phyloP scores from a whole-genome alignment of 2,113 vertebrate genomes.

The Puntigrus tetrazona region DNA sequence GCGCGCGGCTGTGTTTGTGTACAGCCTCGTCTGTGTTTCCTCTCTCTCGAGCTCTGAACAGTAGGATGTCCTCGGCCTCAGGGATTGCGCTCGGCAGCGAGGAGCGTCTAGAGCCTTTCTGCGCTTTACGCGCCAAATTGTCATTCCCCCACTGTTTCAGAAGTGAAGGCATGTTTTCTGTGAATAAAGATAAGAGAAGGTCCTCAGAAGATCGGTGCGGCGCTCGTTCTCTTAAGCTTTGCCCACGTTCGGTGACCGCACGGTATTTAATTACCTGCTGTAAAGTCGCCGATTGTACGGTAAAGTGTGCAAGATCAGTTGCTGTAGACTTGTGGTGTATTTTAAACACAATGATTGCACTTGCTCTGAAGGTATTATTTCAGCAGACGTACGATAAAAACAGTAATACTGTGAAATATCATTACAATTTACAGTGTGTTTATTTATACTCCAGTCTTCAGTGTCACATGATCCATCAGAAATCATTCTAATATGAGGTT shows the following conservation, averaged over 20 bases:
- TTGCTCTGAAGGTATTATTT: neutral
- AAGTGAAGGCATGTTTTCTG: neutral
- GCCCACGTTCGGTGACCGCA: neutral
- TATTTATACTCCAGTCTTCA: too few species aligned
- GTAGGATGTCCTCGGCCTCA: conserved; percentile 14
- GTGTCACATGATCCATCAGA: too few species aligned
- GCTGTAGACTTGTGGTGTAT: neutral
- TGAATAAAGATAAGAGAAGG: neutral
- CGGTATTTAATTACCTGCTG: conserved; percentile 8
- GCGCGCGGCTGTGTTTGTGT: conserved; percentile 15
- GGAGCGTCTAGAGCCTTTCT: conserved; percentile 5
- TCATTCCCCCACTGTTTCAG: neutral
- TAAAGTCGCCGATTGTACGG: neutral
- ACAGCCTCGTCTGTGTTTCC: neutral
- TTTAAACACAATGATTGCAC: neutral
- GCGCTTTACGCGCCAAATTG: neutral
- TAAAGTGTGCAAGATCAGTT: neutral
- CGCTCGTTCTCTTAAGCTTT: neutral
- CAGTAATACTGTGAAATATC: neutral
- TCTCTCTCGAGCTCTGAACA: conserved; percentile 14
- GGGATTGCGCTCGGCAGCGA: conserved; percentile 7
- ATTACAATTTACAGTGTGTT: too few species aligned
- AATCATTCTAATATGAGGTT: too few species aligned
- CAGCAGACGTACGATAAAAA: neutral
- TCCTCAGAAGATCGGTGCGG: neutral